Evolutionary conservation across 2,888 invertebrate genomes (phyloP), one percentile per base, ranked within the genome.

Genomic region (Diaphora mendica): DNA sequence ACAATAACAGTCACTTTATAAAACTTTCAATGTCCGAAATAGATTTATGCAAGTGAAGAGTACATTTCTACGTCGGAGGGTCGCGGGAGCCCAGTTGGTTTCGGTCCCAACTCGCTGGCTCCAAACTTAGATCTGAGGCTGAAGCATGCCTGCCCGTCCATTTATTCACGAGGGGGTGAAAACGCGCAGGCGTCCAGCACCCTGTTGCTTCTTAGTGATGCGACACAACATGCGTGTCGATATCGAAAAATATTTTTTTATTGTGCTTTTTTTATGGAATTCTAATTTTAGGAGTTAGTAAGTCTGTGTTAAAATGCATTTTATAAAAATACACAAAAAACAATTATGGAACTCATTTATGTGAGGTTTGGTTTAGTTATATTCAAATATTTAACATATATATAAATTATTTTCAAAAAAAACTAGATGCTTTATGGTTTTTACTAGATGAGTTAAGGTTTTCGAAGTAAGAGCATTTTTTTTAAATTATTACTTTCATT

Each of bases 151-250:
- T 86, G 89, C 89, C 85, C 84, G 86, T 82, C 89, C 85, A 88
- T 94, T 93, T 95, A 94, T 92, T 81, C 86, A 78, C 78, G 71
- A 78, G 69, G 90, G 94, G 94, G 91, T 90, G 89, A 90, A 85
- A 90, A 88, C 94, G 95, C 95, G 95, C 95, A 95, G 91, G 95
- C 95, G 95, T 95, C 91, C 91, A 90, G 92, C 93, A 95, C 95
- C 95, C 95, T 95, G 95, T 95, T 95, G 95, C 95, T 94, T 95
- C 95, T 77, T 89, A 91, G 92, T 80, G 88, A 83, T 76, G 92
- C 73, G 79, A 66, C 30, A 59, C 68, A 65, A 8, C 13, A 44
- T 30, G 55, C 55, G 26, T 76, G 64, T 77, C 78, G 78, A 66
- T 86, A 78, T 92, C 92, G 92, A 91, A 87, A 78, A 65, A 65